Percentiles rank a stretch among this genome's conserved stretches.
These are phyloP conservation scores for Huso huso DNA, from an alignment of 2,797 vertebrate genomes.

Conservation along the genomic window DNA sequence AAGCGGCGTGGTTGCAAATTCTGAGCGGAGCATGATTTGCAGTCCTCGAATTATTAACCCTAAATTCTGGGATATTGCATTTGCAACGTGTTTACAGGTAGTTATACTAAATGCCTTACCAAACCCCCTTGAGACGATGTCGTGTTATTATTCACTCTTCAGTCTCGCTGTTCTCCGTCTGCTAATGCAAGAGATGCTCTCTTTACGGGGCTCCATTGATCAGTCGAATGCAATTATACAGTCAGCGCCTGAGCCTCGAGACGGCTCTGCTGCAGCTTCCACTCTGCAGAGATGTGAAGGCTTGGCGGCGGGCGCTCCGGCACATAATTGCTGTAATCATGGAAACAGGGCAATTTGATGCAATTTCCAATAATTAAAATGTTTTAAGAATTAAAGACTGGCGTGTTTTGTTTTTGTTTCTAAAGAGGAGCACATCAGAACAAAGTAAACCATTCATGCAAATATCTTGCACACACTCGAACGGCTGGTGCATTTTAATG, in stretches of 20 bases:
- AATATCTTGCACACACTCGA: not conserved
- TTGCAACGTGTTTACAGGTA: no score
- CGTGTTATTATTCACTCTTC: no score
- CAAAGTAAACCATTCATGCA: slow-evolving; percentile 5
- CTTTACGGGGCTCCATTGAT: not conserved
- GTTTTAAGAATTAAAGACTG: not conserved
- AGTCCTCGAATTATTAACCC: no score
- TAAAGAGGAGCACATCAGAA: slow-evolving; percentile 7
- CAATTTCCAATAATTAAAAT: slow-evolving; percentile 1
- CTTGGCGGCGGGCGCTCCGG: not conserved
- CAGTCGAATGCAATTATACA: not conserved
- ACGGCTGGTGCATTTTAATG: slow-evolving; percentile 9
- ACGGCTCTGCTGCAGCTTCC: no score
- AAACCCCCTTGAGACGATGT: no score
- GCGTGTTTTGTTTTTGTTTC: slow-evolving; percentile 2
- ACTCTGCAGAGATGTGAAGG: no score
- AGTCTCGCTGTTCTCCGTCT: not conserved
- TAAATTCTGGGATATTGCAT: no score
- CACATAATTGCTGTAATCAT: slow-evolving; percentile 1
- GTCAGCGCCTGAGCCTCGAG: no score
- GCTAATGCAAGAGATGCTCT: not conserved
- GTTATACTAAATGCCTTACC: no score
- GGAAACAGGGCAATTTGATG: not conserved
- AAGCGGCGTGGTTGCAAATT: no score
- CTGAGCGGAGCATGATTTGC: no score